phyloP scores from a whole-genome alignment of 2,888 invertebrate species.

The Stictocephala bisonia region DNA sequence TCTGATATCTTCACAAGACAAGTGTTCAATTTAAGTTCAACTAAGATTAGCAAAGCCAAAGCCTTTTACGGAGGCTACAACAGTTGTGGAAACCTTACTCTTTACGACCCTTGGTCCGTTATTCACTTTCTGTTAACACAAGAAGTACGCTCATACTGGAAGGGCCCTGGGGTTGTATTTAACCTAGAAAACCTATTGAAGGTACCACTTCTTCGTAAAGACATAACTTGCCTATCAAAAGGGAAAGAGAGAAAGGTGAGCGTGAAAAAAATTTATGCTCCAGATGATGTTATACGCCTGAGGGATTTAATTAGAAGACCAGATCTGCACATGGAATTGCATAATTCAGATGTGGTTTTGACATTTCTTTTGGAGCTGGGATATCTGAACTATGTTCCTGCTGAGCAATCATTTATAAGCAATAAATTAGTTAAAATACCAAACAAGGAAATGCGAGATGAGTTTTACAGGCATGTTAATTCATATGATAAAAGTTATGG shows the following conservation, averaged over 20 bases:
- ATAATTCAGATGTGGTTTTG: background rate
- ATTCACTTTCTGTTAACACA: background rate
- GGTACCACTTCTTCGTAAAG: background rate
- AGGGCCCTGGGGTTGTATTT: background rate
- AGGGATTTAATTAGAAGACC: background rate
- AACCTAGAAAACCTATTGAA: conserved; percentile 15
- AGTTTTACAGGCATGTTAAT: too few species aligned
- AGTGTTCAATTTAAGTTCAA: conserved; percentile 7
- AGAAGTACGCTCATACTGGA: conserved; percentile 9
- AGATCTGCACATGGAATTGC: background rate
- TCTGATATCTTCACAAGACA: background rate
- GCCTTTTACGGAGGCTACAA: conserved; percentile 12
- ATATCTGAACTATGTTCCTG: conserved; percentile 4
- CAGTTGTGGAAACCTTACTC: conserved; percentile 5
- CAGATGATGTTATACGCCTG: conserved; percentile 22
- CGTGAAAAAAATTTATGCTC: conserved; percentile 16
- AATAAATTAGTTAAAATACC: background rate
- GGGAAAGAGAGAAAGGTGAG: conserved; percentile 8
- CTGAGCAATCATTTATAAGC: conserved; percentile 11
- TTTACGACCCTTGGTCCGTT: conserved; percentile 20
- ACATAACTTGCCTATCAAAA: conserved; percentile 4
- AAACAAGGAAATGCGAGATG: conserved; percentile 24
- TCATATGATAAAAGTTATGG: too few species aligned
- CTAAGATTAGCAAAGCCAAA: background rate
- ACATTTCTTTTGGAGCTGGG: conserved; percentile 16